Evolutionary conservation across 2,888 invertebrate genomes (phyloP), one percentile per base, ranked within the genome.

Genomic region (Nysson spinosus): DNA sequence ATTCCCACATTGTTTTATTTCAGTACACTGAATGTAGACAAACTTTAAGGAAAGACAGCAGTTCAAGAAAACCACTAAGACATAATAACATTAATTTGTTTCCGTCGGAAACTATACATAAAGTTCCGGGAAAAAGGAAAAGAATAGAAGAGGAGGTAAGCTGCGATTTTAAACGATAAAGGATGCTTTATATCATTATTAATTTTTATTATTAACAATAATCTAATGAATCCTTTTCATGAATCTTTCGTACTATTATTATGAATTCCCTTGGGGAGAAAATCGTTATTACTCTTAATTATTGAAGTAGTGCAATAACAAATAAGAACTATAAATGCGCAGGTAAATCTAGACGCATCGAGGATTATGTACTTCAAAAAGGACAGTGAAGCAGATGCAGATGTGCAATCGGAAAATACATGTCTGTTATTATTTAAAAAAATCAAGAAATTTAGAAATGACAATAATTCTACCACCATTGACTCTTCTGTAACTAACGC

Each of bases 1-100:
- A 32, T 11, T 43, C 17, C 35, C 34, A 0, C 12, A 37, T 7
- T 57, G 37, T 56, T 9, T 64, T 16, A 12, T 77, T 78, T 37
- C 42, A 88, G 82, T 90, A 90, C 69, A 84, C 90, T 11, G 89
- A 89, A 69, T 90, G 91, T 67, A 87, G 91, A 26, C 90, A 90
- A 79, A 92, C 92, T 0, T 83, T 92, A 46, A 86, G 91, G 34
- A 92, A 92, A 76, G 92, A 91, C 58, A 91, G 91, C 54, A 92
- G 92, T 60, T 90, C 91, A 30, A 87, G 92, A 47, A 88, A 90
- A 39, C 91, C 92, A 7, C 88, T 91, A 14, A 88, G 91, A 51
- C 89, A 90, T 50, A 90, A 89, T 77, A 89, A 90, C 67, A 78
- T 91, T 6, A 88, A 88, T 65, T 87, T 89, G 63, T 90, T 91